phyloP scores from a whole-genome alignment of 2,797 vertebrate species.

The Siniperca scherzeri region DNA sequence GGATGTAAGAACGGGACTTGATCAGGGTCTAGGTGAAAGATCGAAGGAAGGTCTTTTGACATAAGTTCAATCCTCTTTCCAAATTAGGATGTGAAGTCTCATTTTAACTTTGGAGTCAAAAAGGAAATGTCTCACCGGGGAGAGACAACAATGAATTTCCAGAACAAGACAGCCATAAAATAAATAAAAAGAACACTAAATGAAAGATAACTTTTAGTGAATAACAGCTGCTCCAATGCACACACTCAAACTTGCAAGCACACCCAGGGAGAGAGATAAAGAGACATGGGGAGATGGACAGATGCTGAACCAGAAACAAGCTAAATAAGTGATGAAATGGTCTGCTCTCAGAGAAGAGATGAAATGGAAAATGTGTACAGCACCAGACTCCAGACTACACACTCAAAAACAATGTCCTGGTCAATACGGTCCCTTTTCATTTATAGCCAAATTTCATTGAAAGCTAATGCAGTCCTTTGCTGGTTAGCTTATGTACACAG shows the following conservation, averaged over 20 bases:
- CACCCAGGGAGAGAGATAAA: conserved; percentile 60
- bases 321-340: conserved; percentile 78
- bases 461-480: neutral
- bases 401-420: conserved; percentile 43
- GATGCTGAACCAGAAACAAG: conserved; percentile 68
- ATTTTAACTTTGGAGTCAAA: conserved; percentile 40
- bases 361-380: conserved; percentile 66
- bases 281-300: conserved; percentile 64
- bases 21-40: conserved; percentile 20
- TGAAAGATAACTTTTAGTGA: conserved; percentile 64
- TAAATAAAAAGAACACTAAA: conserved; percentile 54
- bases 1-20: neutral
- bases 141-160: conserved; percentile 37
- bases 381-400: conserved; percentile 37
- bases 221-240: conserved; percentile 55
- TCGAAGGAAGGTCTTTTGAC: conserved; percentile 3
- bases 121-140: conserved; percentile 26
- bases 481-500: neutral
- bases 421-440: conserved; percentile 37
- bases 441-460: conserved; percentile 21
- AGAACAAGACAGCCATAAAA: conserved; percentile 45
- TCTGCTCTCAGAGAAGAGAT: conserved; percentile 55
- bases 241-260: conserved; percentile 56
- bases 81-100: conserved; percentile 5
- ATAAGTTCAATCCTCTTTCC: conserved; percentile 27